Base-by-base conservation (phyloP, 2,888 invertebrate species). In the Rhingia campestris region DNA sequence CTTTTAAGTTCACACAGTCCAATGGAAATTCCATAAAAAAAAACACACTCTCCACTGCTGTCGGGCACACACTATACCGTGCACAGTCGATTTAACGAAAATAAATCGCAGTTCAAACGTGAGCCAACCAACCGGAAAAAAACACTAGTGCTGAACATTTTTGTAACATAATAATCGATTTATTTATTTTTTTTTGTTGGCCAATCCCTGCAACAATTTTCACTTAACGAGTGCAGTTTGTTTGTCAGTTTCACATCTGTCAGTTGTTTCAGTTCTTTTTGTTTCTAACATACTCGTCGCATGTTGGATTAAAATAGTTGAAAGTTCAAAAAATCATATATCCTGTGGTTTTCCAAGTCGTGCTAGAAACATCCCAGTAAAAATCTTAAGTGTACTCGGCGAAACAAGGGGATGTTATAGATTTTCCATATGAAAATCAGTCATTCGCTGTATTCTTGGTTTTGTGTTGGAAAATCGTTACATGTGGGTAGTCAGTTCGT, bases 11-110 rank as follows among this genome's bases (percentile, higher is more conserved):
- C 53, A 66, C 64, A 39, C 35, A 61, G 41, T n/a, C 33, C 64
- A 51, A 56, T 51, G 39, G 47, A 69, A 51, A 49, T 37, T 45
- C 32, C 61, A 74, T 61, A 73, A 56, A 49, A 64, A 61, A 14
- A 49, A 43, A 59, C 59, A 39, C 64, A 64, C 64, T 37, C 43
- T 61, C 63, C 54, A 10, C 30, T 41, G 33, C 51, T 54, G 35
- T 56, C 49, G 61, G 33, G 51, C 41, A 63, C 33, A 37, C n/a
- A 33, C 45, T 47, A 10, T 6, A 4, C 33, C 33, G 22, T 67
- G 37, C 37, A 43, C 14, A 59, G 12, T 10, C 22, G 33, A 45
- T 39, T 59, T 59, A 32, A 59, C 22, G 58, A 41, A 49, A 12
- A 49, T 9, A 56, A 58, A 58, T 39, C 39, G 39, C 37, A 59